Conservation (phyloP, 2,113 vertebrate genomes). For the Lathamus discolor region DNA sequence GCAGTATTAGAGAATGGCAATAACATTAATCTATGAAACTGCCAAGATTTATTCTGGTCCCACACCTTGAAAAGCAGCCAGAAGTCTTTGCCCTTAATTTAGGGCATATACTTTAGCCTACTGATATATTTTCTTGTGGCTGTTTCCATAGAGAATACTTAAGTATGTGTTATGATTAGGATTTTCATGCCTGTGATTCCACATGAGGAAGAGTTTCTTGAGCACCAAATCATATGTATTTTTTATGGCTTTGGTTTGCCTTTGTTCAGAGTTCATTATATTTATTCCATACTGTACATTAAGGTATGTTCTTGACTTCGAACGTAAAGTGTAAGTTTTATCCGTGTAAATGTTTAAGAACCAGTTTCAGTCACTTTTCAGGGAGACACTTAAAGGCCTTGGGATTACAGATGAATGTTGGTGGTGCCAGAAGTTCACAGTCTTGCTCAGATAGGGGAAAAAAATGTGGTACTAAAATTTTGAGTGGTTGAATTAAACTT, state of each 20-base stretch:
- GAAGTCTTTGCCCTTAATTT: neutral
- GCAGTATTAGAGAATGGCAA: neutral
- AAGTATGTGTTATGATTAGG: neutral
- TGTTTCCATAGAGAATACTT: neutral
- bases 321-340: neutral
- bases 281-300: neutral
- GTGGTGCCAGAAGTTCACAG: neutral
- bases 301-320: rapidly evolving
- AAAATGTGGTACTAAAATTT: neutral
- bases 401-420: neutral
- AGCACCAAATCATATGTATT: neutral
- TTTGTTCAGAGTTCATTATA: neutral
- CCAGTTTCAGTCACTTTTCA: neutral
- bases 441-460: neutral
- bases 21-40: neutral
- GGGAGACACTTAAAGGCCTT: neutral
- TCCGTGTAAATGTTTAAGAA: neutral
- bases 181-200: neutral
- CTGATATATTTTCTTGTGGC: neutral
- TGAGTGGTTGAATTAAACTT: neutral
- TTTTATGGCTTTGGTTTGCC: neutral
- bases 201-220: neutral
- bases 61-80: rapidly evolving
- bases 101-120: neutral
- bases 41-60: neutral